Base-by-base conservation (phyloP, 1,140 invertebrate genomes). In the Camponotus floridanus region DNA sequence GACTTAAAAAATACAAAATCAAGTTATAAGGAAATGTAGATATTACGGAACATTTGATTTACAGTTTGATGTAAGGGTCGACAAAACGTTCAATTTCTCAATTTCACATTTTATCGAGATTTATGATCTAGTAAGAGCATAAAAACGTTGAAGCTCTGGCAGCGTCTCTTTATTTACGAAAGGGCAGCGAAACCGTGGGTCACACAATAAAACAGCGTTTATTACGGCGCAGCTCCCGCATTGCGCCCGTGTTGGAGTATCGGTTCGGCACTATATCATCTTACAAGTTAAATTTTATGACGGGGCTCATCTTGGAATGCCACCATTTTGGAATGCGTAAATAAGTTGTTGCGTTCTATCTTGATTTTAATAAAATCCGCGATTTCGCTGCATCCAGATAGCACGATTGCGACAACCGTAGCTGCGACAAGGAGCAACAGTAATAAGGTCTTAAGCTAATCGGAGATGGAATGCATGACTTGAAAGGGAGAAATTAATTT, bases 271-370 rank as follows among this genome's bases (percentile, higher is more conserved):
- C 78, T 89, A 79, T 84, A 90, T 89, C 88, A 89, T 89, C 78
- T 73, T 68, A 86, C 88, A 76, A 83, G 78, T 89, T 84, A 87
- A 89, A 71, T 90, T 89, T 89, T 89, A 86, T 70, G 76, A 74
- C 85, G 59, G 70, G 59, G 70, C 55, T 78, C 87, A 89, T 85
- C 88, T 26, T 26, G 26, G 26, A 26, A 26, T 89, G 88, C 86
- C 74, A 45, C 76, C 87, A 89, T 89, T 85, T 65, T 86, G 59
- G 61, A 89, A 89, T 89, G 55, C 84, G 88, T 89, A 89, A 89
- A 86, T 89, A 89, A 86, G 45, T 26, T 26, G 26, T 26, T 26
- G 26, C 87, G 61, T 45, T 26, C 26, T 88, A 88, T 88, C 71
- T 89, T 45, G 88, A 89, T 89, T 76, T 89, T 81, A 83, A 86